Evolutionary conservation across 23 tunicate genomes (phyloP).

Genomic region (Ascidia mentula): DNA sequence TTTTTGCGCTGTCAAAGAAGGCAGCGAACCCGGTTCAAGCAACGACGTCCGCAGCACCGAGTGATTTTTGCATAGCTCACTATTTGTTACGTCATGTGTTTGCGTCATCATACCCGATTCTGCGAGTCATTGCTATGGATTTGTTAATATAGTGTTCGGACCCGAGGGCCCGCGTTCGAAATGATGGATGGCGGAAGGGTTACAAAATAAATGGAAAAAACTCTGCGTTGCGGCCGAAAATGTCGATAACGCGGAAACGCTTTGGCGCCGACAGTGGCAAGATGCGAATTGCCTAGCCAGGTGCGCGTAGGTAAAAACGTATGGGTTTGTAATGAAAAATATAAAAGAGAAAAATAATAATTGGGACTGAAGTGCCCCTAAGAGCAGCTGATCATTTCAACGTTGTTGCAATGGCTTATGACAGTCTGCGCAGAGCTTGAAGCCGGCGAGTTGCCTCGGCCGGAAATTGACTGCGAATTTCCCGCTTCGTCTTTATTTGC

Average conservation of each 20-base stretch:
- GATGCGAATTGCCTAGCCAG: background rate
- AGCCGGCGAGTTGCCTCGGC: slow-evolving; percentile 5
- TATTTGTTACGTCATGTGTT: background rate
- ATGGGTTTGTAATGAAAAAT: background rate
- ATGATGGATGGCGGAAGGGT: background rate
- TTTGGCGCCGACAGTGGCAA: background rate
- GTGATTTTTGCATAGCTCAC: background rate
- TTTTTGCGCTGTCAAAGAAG: background rate
- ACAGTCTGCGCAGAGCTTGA: slow-evolving; percentile 15
- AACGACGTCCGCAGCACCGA: background rate
- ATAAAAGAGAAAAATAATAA: no score
- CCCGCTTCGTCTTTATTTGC: slow-evolving; percentile 9
- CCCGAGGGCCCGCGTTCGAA: background rate
- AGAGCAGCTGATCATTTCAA: slow-evolving; percentile 61
- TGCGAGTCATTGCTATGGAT: background rate
- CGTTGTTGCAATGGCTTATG: slow-evolving; percentile 19
- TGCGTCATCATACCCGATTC: background rate
- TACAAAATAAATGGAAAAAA: background rate
- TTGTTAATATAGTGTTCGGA: background rate
- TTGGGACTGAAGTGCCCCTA: background rate
- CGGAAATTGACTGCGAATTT: background rate
- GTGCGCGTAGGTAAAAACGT: slow-evolving; percentile 2
- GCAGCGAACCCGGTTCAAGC: no score
- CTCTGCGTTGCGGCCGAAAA: background rate
- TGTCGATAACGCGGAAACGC: background rate